phyloP scores from a whole-genome alignment of 2,797 vertebrate species.

The Galaxias olidus region DNA sequence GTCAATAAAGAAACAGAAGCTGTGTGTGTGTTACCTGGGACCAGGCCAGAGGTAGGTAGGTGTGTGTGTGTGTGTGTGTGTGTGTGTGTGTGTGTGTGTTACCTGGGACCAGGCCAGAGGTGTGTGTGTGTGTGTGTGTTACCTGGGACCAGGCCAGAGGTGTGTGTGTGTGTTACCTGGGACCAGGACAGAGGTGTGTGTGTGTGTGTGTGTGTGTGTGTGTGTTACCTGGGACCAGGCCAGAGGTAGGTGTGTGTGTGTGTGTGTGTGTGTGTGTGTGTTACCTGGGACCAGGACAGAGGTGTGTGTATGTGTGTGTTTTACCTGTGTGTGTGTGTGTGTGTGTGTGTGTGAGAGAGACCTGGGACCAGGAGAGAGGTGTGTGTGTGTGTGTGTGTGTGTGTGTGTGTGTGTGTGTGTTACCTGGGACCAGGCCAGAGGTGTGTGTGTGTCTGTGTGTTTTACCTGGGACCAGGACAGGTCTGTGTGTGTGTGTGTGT shows the following conservation, averaged over 20 bases:
- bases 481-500: slow-evolving; percentile 4
- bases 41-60: slow-evolving; percentile 69
- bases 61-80: slow-evolving; percentile 61
- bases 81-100: slow-evolving; percentile 5
- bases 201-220: slow-evolving; percentile 52
- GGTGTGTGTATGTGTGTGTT: slow-evolving; percentile 3
- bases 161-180: slow-evolving; percentile 33
- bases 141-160: slow-evolving; percentile 51
- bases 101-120: no score
- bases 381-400: slow-evolving; percentile 5
- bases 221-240: background rate
- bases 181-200: slow-evolving; percentile 78
- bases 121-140: no score
- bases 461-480: background rate
- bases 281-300: background rate
- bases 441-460: slow-evolving; percentile 7
- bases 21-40: slow-evolving; percentile 37
- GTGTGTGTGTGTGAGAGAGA: background rate
- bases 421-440: slow-evolving; percentile 2
- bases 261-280: slow-evolving; percentile 9
- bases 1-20: no score
- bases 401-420: slow-evolving; percentile 1
- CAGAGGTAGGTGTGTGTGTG: background rate
- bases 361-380: background rate
- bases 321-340: background rate